Evolutionary conservation across 2,888 invertebrate genomes (phyloP).

Genomic region (Tetanocera ferruginea): DNA sequence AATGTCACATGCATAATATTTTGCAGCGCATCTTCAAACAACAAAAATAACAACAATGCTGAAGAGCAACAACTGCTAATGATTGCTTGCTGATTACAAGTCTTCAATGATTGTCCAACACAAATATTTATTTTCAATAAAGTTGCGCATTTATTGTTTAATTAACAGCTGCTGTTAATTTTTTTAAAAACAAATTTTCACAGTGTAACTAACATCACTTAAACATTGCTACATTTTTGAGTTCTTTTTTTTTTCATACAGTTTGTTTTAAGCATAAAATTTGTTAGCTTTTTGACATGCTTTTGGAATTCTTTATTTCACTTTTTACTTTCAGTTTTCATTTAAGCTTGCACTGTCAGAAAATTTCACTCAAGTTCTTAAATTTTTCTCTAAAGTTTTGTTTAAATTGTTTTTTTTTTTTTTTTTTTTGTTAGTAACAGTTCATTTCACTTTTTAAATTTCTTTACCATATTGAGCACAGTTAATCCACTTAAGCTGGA

Average conservation of each 20-base stretch:
- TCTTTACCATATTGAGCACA: constrained; percentile 64
- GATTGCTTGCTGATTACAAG: not conserved
- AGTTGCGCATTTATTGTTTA: not conserved
- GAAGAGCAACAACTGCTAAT: constrained; percentile 26
- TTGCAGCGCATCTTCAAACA: constrained; percentile 4
- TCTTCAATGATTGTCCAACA: not conserved
- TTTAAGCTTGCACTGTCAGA: not conserved
- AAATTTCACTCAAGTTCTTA: not conserved
- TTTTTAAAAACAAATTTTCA: not conserved
- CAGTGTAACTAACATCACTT: not conserved
- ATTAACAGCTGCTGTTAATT: not conserved
- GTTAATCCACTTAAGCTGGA: constrained; percentile 55
- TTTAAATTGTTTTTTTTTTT: not conserved
- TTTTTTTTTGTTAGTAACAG: not conserved
- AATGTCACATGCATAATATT: constrained; percentile 41
- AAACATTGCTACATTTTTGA: not conserved
- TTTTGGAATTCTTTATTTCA: not conserved
- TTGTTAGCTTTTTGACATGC: not conserved
- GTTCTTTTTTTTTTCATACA: not conserved
- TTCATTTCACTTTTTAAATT: constrained; percentile 10
- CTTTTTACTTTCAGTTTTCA: constrained; percentile 1
- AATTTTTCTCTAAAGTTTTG: not conserved
- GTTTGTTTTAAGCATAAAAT: not conserved
- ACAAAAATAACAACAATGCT: constrained; percentile 41
- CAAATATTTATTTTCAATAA: constrained; percentile 29